Conservation (phyloP, 2,797 vertebrate species). For the Benthosema pterotum region DNA sequence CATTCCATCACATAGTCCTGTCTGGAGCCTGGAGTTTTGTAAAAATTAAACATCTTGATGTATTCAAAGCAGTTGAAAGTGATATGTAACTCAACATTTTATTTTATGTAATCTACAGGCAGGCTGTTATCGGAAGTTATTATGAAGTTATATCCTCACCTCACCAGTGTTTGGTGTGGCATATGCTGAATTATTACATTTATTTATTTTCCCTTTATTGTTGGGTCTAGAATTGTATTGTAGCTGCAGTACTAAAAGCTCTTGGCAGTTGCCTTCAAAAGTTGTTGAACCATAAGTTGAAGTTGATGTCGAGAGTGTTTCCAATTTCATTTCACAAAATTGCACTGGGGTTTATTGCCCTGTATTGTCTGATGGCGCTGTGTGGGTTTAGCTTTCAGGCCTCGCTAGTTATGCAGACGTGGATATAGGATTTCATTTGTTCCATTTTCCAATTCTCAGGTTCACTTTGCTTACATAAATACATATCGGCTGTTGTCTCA, state of each 20-base stretch:
- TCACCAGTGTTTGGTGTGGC: neutral
- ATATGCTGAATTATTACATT: neutral
- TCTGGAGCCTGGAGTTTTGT: slow-evolving; percentile 35
- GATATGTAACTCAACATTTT: neutral
- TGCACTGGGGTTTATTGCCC: slow-evolving; percentile 22
- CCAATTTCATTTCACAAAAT: slow-evolving; percentile 59
- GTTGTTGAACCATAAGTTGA: slow-evolving; percentile 29
- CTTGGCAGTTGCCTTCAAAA: slow-evolving; percentile 18
- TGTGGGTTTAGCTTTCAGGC: slow-evolving; percentile 59
- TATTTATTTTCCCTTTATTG: neutral
- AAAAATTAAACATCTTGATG: slow-evolving; percentile 20
- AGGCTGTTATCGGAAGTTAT: too few relatives aligned
- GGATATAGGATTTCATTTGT: slow-evolving; percentile 80
- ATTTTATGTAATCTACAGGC: neutral
- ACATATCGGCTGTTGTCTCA: slow-evolving; percentile 44
- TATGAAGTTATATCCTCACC: neutral
- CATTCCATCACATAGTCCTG: slow-evolving; percentile 60
- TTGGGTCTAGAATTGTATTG: slow-evolving; percentile 18
- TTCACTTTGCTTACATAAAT: slow-evolving; percentile 74
- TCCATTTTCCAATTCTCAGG: slow-evolving; percentile 76
- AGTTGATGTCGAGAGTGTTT: slow-evolving; percentile 47
- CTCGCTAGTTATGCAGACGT: slow-evolving; percentile 67
- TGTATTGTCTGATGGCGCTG: slow-evolving; percentile 56
- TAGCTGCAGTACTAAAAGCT: slow-evolving; percentile 27
- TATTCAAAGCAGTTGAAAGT: slow-evolving; percentile 1